phyloP scores from a whole-genome alignment of 2,113 vertebrate genomes.

The Catagonus wagneri region DNA sequence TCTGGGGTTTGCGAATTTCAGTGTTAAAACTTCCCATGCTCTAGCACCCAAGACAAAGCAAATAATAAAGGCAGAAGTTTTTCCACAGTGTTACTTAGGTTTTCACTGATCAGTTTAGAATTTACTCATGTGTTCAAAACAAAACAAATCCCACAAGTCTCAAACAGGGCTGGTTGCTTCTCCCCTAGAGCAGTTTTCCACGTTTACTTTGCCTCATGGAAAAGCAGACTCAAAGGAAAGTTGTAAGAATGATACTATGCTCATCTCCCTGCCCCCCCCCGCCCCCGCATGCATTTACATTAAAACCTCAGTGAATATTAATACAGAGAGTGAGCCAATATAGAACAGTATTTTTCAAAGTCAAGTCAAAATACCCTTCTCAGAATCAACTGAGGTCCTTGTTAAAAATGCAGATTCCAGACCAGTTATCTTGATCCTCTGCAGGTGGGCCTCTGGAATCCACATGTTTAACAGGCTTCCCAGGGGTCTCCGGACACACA shows the following conservation, averaged over 20 bases:
- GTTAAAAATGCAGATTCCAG: slow-evolving; percentile 10
- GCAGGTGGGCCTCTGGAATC: background rate
- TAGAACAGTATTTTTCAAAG: slow-evolving; percentile 10
- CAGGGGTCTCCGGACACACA: background rate
- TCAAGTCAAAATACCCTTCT: background rate
- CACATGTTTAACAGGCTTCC: background rate
- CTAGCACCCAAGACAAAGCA: background rate
- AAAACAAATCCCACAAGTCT: background rate
- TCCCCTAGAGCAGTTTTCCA: slow-evolving; percentile 62
- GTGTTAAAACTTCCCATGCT: background rate
- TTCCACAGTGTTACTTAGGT: background rate
- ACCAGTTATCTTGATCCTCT: background rate
- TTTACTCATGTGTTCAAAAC: background rate
- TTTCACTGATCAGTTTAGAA: slow-evolving; percentile 39
- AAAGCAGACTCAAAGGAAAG: slow-evolving; percentile 49
- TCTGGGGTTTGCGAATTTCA: background rate
- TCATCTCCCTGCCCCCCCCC: no score
- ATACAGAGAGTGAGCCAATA: background rate
- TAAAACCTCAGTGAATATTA: slow-evolving; percentile 48
- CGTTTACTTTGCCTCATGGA: slow-evolving; percentile 12
- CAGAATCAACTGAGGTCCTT: background rate
- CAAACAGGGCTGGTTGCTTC: background rate
- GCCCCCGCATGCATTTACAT: slow-evolving; percentile 46
- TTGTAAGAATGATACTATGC: background rate
- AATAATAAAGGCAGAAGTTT: background rate